Base-by-base conservation (phyloP, 2,888 invertebrate genomes). In the Leucophenga maculata region DNA sequence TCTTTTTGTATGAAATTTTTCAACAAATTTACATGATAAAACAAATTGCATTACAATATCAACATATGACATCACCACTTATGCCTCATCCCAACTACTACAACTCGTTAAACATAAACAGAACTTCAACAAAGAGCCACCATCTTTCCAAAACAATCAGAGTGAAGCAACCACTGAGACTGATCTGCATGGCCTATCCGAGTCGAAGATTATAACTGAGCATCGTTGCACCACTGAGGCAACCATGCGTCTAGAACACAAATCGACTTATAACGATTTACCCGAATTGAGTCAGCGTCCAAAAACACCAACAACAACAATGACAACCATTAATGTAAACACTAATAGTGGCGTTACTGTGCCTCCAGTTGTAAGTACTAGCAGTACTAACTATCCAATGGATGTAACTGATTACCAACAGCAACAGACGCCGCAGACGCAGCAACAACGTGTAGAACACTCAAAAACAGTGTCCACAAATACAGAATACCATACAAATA, bases 161-260 rank as follows among this genome's bases (percentile, higher is more conserved):
- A 78, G 78, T 70, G 86, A 88, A 74, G 75, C 78, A 69, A 82
- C 84, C 75, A 84, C 83, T 65, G 84, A 86, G 68, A 84, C 85
- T 69, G 87, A 89, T 79, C 76, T 85, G 76, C 88, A 88, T 80
- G 86, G 88, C 76, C 81, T 88, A 72, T 86, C 87, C 73, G 89
- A 89, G 82, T 87, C 89, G 74, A 88, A 86, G 77, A 87, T 89
- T 69, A 82, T 86, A 74, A 88, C 88, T 78, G 89, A 89, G 84
- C 89, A 89, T 83, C 87, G 87, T 80, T 88, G 88, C 82, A 88
- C 88, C 69, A 89, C 89, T 70, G 88, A 88, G 82, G 88, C 89
- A 79, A 89, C 89, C 74, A 88, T 89, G 88, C 87, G 88, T 79
- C 84, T 89, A 85, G 89, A 89, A 78, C 89, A 89, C 79, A 89